These are phyloP conservation scores for Phodopus roborovskii DNA, from an alignment of 2,113 vertebrate species.

Conservation along the genomic window DNA sequence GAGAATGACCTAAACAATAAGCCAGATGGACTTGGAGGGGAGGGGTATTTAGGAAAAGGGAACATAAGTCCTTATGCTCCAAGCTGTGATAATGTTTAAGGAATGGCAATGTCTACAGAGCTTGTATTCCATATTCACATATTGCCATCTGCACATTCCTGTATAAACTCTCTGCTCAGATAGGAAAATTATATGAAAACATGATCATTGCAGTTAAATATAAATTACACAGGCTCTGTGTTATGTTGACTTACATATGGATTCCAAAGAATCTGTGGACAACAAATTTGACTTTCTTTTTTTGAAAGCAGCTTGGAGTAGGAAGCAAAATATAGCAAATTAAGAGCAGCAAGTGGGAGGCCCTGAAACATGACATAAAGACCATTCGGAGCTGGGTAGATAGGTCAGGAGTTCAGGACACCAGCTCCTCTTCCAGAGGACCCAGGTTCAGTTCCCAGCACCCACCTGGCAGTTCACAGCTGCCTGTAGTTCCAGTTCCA, in stretches of 20 bases:
- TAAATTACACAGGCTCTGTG: slow-evolving; percentile 2
- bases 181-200: slow-evolving; percentile 36
- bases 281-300: slow-evolving; percentile 1
- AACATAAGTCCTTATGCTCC: not conserved
- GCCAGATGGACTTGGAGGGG: not conserved
- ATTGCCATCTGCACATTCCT: not conserved
- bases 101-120: not conserved
- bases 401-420: not conserved
- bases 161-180: slow-evolving; percentile 30
- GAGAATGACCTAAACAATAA: not conserved
- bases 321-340: slow-evolving; percentile 19
- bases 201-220: slow-evolving; percentile 19
- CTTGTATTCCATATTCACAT: not conserved
- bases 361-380: slow-evolving; percentile 14
- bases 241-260: not conserved
- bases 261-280: not conserved
- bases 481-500: not conserved
- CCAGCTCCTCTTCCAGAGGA: not conserved
- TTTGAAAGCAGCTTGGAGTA: slow-evolving; percentile 8
- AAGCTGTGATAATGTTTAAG: not conserved
- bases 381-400: not conserved
- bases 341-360: not conserved
- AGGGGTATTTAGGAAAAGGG: not conserved
- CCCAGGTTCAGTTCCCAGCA: not conserved
- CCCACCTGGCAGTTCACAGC: not conserved